phyloP scores from a whole-genome alignment of 1,140 invertebrate species.

The Andricus grossulariae region DNA sequence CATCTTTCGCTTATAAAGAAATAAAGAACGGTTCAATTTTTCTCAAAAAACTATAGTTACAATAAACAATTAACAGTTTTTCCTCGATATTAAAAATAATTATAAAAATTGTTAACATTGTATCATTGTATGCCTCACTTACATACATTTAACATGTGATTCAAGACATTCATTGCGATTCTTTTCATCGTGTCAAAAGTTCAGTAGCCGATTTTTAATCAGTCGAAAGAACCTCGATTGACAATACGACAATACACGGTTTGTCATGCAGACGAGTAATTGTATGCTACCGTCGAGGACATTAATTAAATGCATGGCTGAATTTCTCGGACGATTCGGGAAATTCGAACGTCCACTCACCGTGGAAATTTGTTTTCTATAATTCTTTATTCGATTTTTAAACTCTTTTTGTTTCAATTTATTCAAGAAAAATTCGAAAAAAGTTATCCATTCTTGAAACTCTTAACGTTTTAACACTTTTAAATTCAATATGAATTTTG shows the following conservation, averaged over 20 bases:
- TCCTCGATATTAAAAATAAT: too few relatives aligned
- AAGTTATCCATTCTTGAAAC: background rate
- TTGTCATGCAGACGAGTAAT: conserved; percentile 32
- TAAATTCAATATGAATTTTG: too few relatives aligned
- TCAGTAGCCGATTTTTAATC: background rate
- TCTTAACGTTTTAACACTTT: background rate
- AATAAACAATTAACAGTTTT: too few relatives aligned
- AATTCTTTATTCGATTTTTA: background rate
- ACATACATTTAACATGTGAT: background rate
- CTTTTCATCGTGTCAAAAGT: conserved; percentile 18
- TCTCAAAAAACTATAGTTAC: too few relatives aligned
- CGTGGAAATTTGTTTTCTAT: conserved; percentile 1
- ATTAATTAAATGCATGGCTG: conserved; percentile 42
- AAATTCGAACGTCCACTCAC: conserved; percentile 32
- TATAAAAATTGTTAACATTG: too few relatives aligned
- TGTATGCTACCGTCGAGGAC: conserved; percentile 32
- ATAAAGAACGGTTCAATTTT: too few relatives aligned
- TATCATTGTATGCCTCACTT: too few relatives aligned
- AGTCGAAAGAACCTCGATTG: conserved; percentile 10
- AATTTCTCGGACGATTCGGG: conserved; percentile 45
- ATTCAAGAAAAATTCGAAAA: background rate
- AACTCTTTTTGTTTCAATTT: too few relatives aligned
- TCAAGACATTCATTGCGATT: conserved; percentile 20
- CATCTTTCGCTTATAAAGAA: too few relatives aligned
- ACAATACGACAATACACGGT: background rate